A percentile compares a stretch with the other conserved stretches of the same genome.
These are phyloP conservation scores for Trichogramma pretiosum DNA, from an alignment of 1,140 invertebrate species.

Conservation along the genomic window DNA sequence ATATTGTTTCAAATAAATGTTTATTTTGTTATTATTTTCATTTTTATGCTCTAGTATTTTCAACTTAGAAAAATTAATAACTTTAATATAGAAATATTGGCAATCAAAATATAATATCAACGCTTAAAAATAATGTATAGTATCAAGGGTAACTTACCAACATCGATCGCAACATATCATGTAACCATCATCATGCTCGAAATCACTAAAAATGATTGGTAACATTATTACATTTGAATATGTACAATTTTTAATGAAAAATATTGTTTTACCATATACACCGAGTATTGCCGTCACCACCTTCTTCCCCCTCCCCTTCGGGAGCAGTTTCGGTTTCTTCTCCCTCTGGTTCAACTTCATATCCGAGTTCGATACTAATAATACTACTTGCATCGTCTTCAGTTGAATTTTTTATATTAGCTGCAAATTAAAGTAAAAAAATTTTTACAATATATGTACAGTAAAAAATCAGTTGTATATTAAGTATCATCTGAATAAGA, in stretches of 20 bases:
- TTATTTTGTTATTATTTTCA: not conserved
- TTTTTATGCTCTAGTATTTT: not conserved
- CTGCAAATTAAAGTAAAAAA: slow-evolving; percentile 17
- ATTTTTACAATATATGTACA: slow-evolving; percentile 7
- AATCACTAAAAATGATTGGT: slow-evolving; percentile 56
- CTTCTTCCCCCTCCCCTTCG: slow-evolving; percentile 74
- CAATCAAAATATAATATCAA: too few species aligned
- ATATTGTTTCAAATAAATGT: not conserved
- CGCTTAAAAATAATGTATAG: too few species aligned
- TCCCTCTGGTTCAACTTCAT: slow-evolving; percentile 58
- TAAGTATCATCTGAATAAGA: not conserved
- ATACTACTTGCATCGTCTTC: slow-evolving; percentile 59
- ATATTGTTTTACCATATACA: slow-evolving; percentile 65
- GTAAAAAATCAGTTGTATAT: not conserved
- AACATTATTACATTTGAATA: too few species aligned
- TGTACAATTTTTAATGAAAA: not conserved
- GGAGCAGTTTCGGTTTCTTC: slow-evolving; percentile 83
- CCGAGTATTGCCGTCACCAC: slow-evolving; percentile 79
- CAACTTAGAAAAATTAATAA: slow-evolving; percentile 6
- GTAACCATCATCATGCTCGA: slow-evolving; percentile 92
- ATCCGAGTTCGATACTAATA: slow-evolving; percentile 52
- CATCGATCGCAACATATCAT: slow-evolving; percentile 94
- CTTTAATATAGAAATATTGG: too few species aligned
- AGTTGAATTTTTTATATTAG: slow-evolving; percentile 24
- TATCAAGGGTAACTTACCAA: slow-evolving; percentile 60